Evolutionary conservation across 2,797 vertebrate species (phyloP).

Genomic region (Periparus ater): DNA sequence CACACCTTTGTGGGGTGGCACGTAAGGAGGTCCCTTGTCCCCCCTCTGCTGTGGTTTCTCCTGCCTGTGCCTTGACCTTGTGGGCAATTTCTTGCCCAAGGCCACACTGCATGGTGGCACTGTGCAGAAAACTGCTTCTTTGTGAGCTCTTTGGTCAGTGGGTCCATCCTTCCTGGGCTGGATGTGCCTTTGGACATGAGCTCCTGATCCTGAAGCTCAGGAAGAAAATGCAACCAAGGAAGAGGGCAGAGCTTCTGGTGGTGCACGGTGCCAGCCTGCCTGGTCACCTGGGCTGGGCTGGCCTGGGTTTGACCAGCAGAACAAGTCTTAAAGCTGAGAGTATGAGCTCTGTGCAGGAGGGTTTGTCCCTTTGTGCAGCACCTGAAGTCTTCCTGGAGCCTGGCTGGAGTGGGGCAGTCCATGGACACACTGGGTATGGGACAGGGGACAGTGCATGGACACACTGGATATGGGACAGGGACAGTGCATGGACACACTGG

Average conservation of each 20-base stretch:
- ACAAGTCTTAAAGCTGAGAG: background rate
- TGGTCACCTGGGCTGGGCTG: background rate
- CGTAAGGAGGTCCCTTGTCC: background rate
- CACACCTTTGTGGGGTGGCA: rapidly evolving
- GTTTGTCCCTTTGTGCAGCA: background rate
- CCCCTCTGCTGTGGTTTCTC: background rate
- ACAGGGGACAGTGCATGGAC: background rate
- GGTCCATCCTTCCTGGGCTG: background rate
- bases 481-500: background rate
- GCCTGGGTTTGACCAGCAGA: background rate
- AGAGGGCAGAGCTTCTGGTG: background rate
- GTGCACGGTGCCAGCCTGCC: background rate
- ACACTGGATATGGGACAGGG: background rate
- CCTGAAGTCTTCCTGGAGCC: background rate
- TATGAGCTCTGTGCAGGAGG: background rate
- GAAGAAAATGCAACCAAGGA: background rate
- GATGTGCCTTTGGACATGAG: background rate
- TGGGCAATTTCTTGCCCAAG: background rate
- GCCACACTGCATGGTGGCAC: background rate
- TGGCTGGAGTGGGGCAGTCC: background rate
- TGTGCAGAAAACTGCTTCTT: background rate
- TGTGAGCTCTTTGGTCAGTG: too few relatives aligned
- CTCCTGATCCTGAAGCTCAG: background rate
- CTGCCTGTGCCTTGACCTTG: background rate
- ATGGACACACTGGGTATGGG: background rate